Base-by-base conservation (phyloP, 2,797 vertebrate genomes). In the Scomberomorus guttatus region DNA sequence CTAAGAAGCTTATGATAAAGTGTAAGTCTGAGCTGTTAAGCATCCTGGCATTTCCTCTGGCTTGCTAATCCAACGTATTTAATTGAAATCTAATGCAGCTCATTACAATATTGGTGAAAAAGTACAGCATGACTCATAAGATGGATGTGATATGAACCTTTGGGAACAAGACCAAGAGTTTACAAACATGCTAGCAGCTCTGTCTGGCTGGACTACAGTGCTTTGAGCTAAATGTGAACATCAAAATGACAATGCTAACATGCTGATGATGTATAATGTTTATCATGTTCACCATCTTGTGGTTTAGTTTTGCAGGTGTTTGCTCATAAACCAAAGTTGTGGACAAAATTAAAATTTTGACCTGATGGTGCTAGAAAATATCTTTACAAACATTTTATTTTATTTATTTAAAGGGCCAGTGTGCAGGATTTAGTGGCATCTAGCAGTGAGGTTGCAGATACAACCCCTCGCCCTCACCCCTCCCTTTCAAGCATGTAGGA, bases 11-110 rank as follows among this genome's bases (percentile, higher is more conserved):
- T 75, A 29, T 57, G 51, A 73, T 44, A 61, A 62, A 70, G 32
- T 58, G 3, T 5, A 75, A 15, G 15, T 46, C 24, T 22, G 25
- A 75, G 48, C 48, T 71, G 44, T 32, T 57, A 8, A 48, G 20
- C 3, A 15, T 58, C 62, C 18, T 59, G 39, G 7, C 29, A 56
- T 66, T 81, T 68, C 24, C 32, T 64, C 72, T 20, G 18, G 39
- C 5, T 58, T 15, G 11, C 13, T 77, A 65, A 80, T 67, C 61
- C 61, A 60, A 57, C 18, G 65, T 24, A 24, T 75, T 51, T 67
- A 64, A 68, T 72, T 78, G 34, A 82, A 82, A 65, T 62, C 10
- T 60, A 58, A 65, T 18, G 62, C 6, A 44, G 22, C 50, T 56
- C 44, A 25, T 58, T 18, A 60, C 25, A 39, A 6, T 42, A 18